Conservation (phyloP, 2,113 vertebrate species). For the Apteryx owenii region DNA sequence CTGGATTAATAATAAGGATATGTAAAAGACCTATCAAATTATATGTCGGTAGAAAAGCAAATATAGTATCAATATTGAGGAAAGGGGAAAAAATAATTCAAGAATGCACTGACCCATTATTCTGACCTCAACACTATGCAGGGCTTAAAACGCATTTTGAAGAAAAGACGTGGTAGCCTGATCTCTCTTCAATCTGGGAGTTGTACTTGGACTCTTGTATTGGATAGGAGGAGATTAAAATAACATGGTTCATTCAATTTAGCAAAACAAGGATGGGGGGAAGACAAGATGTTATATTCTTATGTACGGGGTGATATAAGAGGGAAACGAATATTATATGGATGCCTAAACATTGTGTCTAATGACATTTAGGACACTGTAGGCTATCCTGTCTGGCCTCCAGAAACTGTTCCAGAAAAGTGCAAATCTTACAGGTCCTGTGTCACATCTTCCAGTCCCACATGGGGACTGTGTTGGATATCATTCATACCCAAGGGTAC, state of each 20-base stretch:
- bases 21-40: neutral
- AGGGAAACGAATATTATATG: neutral
- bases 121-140: neutral
- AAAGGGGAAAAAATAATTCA: neutral
- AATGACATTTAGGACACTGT: neutral
- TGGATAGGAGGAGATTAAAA: neutral
- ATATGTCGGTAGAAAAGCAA: neutral
- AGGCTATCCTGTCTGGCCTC: neutral
- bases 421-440: neutral
- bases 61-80: neutral
- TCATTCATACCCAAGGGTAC: neutral
- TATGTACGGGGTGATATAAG: neutral
- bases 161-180: rapidly evolving
- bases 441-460: neutral
- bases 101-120: neutral
- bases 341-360: neutral
- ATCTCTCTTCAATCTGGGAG: neutral
- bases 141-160: neutral
- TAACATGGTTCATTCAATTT: neutral
- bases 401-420: neutral
- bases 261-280: neutral
- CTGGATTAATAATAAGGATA: neutral
- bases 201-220: neutral
- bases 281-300: neutral
- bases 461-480: neutral